Evolutionary conservation across 2,888 invertebrate genomes (phyloP), one percentile per base, ranked within the genome.

Genomic region (Nezara viridula): DNA sequence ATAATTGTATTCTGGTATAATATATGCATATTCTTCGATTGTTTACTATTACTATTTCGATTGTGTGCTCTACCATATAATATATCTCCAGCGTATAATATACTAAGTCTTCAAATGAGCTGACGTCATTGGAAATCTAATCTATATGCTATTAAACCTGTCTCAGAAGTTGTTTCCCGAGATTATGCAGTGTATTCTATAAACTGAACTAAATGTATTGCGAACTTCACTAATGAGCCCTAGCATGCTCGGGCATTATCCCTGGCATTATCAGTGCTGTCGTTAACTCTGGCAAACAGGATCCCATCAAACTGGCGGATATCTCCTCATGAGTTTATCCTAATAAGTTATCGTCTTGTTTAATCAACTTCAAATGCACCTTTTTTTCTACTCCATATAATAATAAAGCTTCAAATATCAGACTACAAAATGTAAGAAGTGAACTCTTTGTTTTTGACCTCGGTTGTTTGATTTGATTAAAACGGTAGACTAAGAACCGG

Each of bases 241-340:
- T 2, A 10, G 14, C 60, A 27, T n/a, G n/a, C n/a, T n/a, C n/a
- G n/a, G n/a, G n/a, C n/a, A n/a, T n/a, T n/a, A n/a, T 27, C 9
- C 14, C 44, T 60, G 32, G 19, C 81, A 44, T 44, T 81, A 81
- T 81, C 44, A n/a, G 44, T n/a, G 81, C 24, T 81, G 44, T 21
- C 81, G 14, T 24, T n/a, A 81, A 81, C 44, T 44, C 47, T 47
- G n/a, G 81, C 44, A 44, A 81, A 81, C 81, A 44, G 81, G 81
- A 81, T 81, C 44, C 44, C 44, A 81, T 81, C 81, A 81, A n/a
- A 47, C 24, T 81, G n/a, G n/a, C 10, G 4, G n/a, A 3, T 44
- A 44, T 77, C 44, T 37, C 14, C 37, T 44, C 7, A 77, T 40
- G 12, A 44, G 21, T n/a, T 47, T 81, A n/a, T n/a, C 81, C 5